Conservation (phyloP, 2,888 invertebrate species). For the Pterostichus madidus region DNA sequence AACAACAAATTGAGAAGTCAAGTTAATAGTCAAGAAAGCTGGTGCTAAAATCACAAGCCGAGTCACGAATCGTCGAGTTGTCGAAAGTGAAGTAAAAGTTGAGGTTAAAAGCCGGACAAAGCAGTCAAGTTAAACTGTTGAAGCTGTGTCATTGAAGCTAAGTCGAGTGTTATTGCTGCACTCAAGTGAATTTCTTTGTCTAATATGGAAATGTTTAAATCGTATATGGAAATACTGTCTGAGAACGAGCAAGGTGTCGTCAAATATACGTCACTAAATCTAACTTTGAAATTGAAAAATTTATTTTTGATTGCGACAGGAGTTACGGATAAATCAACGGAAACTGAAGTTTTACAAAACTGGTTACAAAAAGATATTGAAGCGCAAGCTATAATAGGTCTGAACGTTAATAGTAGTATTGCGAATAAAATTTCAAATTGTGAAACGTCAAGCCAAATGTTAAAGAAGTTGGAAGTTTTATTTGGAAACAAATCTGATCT, state of each 20-base stretch:
- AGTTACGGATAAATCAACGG: not conserved
- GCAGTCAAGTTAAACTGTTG: too few species aligned
- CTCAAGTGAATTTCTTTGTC: too few species aligned
- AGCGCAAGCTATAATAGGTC: slow-evolving; percentile 49
- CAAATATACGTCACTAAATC: slow-evolving; percentile 70
- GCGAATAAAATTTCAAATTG: slow-evolving; percentile 47
- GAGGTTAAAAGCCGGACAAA: too few species aligned
- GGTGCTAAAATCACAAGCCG: too few species aligned
- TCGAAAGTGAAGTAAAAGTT: too few species aligned
- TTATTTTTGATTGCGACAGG: slow-evolving; percentile 11
- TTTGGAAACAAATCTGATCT: slow-evolving; percentile 48
- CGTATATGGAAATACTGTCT: slow-evolving; percentile 68
- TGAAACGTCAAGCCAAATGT: slow-evolving; percentile 23
- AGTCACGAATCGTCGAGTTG: too few species aligned
- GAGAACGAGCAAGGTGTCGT: slow-evolving; percentile 68
- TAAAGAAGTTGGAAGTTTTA: not conserved
- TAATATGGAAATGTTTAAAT: slow-evolving; percentile 68
- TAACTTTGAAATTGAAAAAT: slow-evolving; percentile 68
- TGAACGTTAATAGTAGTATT: slow-evolving; percentile 34
- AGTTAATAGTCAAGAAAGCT: too few species aligned
- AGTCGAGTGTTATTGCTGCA: too few species aligned
- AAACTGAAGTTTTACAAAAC: not conserved
- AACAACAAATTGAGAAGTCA: too few species aligned
- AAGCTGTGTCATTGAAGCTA: too few species aligned
- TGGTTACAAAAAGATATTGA: slow-evolving; percentile 39